Base-by-base conservation (phyloP, 1,140 invertebrate species). In the Macrocentrus cingulum region DNA sequence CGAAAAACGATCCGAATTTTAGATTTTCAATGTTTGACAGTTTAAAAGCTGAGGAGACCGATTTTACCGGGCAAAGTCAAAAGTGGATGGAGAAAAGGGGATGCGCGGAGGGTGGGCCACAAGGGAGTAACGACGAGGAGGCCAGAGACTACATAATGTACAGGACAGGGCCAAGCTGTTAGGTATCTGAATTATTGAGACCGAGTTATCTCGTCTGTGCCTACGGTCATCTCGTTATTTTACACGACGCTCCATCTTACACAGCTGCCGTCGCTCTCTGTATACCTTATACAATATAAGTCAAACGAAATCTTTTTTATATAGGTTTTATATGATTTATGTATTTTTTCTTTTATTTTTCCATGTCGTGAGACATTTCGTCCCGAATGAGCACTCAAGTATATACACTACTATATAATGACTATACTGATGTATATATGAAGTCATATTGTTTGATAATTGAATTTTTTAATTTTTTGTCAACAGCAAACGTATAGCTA, bases 141-240 rank as follows among this genome's bases (percentile, higher is more conserved):
- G 64, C 68, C 63, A 67, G 66, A 65, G 70, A 67, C 75, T 77
- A 65, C 75, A 80, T 79, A 78, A 80, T 79, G 74, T 74, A 79
- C 70, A 70, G 74, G 75, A 78, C 77, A 79, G 69, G 75, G 71
- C 76, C 77, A 80, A 78, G 76, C 77, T 79, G 74, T 79, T 80
- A 77, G 73, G 68, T 72, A 58, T 52, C 68, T 79, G 75, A 79
- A 80, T 80, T 79, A 77, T 80, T 80, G 70, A 80, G 61, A 50
- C 65, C 66, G 65, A 71, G 71, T 78, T 78, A 77, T 76, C 75
- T 76, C 76, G 66, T 76, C 74, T 52, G 70, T 75, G 72, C 67
- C 69, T 74, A 76, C 59, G 61, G 55, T 57, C 55, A 57, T 57
- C 46, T 57, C 55, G 55, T 57, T 50, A 50, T 57, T 50, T 42